Percentiles rank a stretch among this genome's conserved stretches.
Conservation (phyloP, 92 coral and sea anemone genomes). For the Phenganax subtilis region DNA sequence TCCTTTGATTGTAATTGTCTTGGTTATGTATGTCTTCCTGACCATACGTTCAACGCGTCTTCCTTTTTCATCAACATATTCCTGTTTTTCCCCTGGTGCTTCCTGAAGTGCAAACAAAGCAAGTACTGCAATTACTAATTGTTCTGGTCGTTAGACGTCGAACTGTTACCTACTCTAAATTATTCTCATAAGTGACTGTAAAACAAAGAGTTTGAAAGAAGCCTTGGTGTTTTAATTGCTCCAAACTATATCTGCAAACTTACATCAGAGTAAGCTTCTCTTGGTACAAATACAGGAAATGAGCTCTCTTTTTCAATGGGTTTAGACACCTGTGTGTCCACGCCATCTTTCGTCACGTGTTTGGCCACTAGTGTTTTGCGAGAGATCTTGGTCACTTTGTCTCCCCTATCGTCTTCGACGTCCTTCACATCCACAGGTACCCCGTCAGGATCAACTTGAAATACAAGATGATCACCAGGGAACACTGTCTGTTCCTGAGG, state of each 20-base stretch:
- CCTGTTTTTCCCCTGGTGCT: slow-evolving; percentile 48
- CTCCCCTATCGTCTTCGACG: slow-evolving; percentile 30
- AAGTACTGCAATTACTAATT: slow-evolving; percentile 8
- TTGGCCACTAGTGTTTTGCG: slow-evolving; percentile 37
- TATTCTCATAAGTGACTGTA: background rate
- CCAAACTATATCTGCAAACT: background rate
- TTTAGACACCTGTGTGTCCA: slow-evolving; percentile 27
- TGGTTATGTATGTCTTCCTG: slow-evolving; percentile 36
- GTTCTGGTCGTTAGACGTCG: background rate
- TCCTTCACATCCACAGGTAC: slow-evolving; percentile 26
- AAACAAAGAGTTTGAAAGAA: background rate
- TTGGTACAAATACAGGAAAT: slow-evolving; percentile 20
- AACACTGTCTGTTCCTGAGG: slow-evolving; percentile 10
- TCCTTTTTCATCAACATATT: slow-evolving; percentile 60
- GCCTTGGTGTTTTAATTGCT: no score
- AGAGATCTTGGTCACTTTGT: slow-evolving; percentile 19
- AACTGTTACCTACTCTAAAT: no score
- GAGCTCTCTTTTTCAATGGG: slow-evolving; percentile 4
- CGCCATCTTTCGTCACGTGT: slow-evolving; percentile 45
- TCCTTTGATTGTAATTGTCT: slow-evolving; percentile 42
- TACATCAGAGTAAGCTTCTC: slow-evolving; percentile 15
- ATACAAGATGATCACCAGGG: slow-evolving; percentile 34
- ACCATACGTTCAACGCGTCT: slow-evolving; percentile 50
- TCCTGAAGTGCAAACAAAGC: slow-evolving; percentile 20
- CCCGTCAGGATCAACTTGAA: background rate